Evolutionary conservation across 2,797 vertebrate genomes (phyloP).

Genomic region (Lycodopsis pacificus): DNA sequence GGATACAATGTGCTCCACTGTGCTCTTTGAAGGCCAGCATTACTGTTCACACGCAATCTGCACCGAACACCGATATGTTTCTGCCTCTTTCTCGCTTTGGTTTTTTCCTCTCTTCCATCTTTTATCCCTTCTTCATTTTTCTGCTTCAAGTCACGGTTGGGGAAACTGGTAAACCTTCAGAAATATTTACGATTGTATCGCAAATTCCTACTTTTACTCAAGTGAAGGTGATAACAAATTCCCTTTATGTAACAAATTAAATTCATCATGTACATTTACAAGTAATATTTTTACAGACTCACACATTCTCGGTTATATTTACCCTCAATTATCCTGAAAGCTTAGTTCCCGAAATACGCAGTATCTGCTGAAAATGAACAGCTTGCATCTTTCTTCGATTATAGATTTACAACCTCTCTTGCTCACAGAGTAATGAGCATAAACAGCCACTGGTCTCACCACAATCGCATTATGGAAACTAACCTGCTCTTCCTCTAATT

Average conservation of each 20-base stretch:
- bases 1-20: constrained; percentile 80
- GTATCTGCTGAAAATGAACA: constrained; percentile 37
- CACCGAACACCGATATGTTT: constrained; percentile 50
- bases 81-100: constrained; percentile 22
- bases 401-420: constrained; percentile 32
- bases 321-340: constrained; percentile 1
- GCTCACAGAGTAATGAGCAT: constrained; percentile 33
- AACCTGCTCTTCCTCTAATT: constrained; percentile 47
- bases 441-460: constrained; percentile 42
- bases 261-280: background rate
- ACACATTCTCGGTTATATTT: constrained; percentile 16
- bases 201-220: background rate
- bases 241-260: background rate
- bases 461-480: constrained; percentile 42
- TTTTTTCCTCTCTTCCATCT: constrained; percentile 20
- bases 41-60: constrained; percentile 79
- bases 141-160: background rate
- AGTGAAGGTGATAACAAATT: background rate
- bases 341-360: background rate
- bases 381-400: constrained; percentile 53
- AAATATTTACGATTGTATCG: background rate
- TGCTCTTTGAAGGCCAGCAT: constrained; percentile 76
- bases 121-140: constrained; percentile 26
- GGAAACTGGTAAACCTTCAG: constrained; percentile 8
- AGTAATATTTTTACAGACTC: constrained; percentile 9